Percentiles rank a stretch among this genome's conserved stretches.
phyloP scores from a whole-genome alignment of 2,888 invertebrate species.

The Synergus itoensis region DNA sequence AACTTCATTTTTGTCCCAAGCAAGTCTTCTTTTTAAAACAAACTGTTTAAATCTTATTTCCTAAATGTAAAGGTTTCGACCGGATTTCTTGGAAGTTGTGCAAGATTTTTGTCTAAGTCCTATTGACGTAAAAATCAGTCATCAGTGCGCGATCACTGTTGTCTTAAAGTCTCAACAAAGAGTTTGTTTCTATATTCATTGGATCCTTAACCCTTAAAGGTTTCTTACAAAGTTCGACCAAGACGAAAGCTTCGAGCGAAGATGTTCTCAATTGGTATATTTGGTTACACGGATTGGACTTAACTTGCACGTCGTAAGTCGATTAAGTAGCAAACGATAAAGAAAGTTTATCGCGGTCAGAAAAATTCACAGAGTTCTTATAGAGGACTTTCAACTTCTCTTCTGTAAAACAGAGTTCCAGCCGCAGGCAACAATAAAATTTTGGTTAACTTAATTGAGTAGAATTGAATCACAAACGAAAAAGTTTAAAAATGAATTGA shows the following conservation, averaged over 20 bases:
- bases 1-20: background rate
- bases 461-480: background rate
- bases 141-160: slow-evolving; percentile 38
- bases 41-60: background rate
- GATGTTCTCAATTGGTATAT: slow-evolving; percentile 29
- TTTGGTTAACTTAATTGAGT: background rate
- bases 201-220: slow-evolving; percentile 6
- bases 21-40: background rate
- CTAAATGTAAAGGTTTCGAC: slow-evolving; percentile 18
- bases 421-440: background rate
- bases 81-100: slow-evolving; percentile 41
- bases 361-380: slow-evolving; percentile 1
- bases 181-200: background rate
- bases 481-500: background rate
- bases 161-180: slow-evolving; percentile 31
- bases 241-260: background rate
- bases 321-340: slow-evolving; percentile 28
- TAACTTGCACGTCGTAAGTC: slow-evolving; percentile 25
- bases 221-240: slow-evolving; percentile 10
- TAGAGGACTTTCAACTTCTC: background rate
- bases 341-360: background rate
- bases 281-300: slow-evolving; percentile 26
- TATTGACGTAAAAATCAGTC: slow-evolving; percentile 41
- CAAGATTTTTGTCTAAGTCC: slow-evolving; percentile 39
- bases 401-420: background rate